Conservation (phyloP, 2,797 vertebrate genomes). For the Pachyuromys duprasi region DNA sequence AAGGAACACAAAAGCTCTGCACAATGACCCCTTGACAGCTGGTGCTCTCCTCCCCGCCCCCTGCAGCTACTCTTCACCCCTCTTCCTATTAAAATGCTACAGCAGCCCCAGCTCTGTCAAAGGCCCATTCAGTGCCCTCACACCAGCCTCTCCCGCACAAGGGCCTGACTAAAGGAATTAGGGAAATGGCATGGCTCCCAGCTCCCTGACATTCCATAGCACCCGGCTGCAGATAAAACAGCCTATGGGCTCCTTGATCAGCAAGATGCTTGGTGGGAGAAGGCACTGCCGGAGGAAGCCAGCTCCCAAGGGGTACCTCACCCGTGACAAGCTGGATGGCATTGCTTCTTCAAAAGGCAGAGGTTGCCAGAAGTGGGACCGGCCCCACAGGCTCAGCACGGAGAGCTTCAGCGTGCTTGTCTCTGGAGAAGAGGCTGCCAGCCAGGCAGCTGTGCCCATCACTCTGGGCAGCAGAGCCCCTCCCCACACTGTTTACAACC, state of each 20-base stretch:
- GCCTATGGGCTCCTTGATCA: neutral
- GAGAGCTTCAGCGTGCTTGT: neutral
- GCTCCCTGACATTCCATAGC: constrained; percentile 9
- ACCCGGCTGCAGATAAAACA: neutral
- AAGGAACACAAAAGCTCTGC: constrained; percentile 61
- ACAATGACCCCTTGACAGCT: constrained; percentile 34
- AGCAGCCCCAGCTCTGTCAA: constrained; percentile 52
- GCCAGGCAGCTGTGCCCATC: neutral
- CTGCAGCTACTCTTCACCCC: neutral
- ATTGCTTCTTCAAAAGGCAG: neutral
- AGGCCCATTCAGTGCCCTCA: constrained; percentile 73
- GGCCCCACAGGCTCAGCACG: accelerated
- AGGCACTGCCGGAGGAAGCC: neutral
- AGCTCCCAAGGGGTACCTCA: neutral
- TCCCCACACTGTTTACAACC: neutral
- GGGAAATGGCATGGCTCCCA: constrained; percentile 52
- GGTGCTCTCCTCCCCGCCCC: neutral
- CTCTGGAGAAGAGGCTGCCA: neutral
- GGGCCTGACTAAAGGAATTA: constrained; percentile 52
- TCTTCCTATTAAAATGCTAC: constrained; percentile 72
- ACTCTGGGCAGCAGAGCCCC: neutral
- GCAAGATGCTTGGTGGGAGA: neutral
- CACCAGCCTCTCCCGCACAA: neutral
- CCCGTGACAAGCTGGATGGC: constrained; percentile 18
- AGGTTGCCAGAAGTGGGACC: neutral